These are phyloP conservation scores for Helogale parvula DNA, from an alignment of 2,113 vertebrate species.

Conservation along the genomic window DNA sequence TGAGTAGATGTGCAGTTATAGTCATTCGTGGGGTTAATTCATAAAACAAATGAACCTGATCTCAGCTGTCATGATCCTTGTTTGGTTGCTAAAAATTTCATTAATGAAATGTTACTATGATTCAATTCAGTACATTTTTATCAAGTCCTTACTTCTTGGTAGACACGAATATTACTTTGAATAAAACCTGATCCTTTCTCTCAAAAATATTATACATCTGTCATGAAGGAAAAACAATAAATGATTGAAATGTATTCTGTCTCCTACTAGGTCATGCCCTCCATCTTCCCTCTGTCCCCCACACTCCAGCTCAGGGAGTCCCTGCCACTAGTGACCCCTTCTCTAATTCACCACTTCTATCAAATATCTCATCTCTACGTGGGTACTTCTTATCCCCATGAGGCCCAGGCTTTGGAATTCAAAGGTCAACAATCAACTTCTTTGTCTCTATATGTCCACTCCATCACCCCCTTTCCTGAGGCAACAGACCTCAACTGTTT, in stretches of 20 bases:
- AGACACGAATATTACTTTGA: not conserved
- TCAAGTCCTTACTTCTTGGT: not conserved
- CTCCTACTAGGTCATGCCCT: not conserved
- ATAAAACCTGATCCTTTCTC: not conserved
- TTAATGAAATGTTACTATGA: conserved; percentile 32
- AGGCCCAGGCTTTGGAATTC: not conserved
- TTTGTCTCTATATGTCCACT: not conserved
- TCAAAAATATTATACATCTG: not conserved
- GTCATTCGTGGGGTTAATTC: not conserved
- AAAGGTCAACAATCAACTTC: not conserved
- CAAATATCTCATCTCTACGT: not conserved
- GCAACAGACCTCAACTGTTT: not conserved
- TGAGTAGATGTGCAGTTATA: not conserved
- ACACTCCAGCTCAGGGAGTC: not conserved
- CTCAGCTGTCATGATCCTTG: not conserved
- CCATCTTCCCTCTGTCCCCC: not conserved
- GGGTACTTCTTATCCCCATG: not conserved
- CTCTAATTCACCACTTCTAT: not conserved
- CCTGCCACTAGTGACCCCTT: not conserved
- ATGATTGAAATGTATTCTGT: not conserved
- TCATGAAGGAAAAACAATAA: not conserved
- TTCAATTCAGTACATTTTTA: not conserved
- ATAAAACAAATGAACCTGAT: not conserved
- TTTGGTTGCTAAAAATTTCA: not conserved
- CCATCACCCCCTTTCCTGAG: not conserved